These are phyloP conservation scores for Sinelater perroti DNA, from an alignment of 2,888 invertebrate species.

Conservation along the genomic window DNA sequence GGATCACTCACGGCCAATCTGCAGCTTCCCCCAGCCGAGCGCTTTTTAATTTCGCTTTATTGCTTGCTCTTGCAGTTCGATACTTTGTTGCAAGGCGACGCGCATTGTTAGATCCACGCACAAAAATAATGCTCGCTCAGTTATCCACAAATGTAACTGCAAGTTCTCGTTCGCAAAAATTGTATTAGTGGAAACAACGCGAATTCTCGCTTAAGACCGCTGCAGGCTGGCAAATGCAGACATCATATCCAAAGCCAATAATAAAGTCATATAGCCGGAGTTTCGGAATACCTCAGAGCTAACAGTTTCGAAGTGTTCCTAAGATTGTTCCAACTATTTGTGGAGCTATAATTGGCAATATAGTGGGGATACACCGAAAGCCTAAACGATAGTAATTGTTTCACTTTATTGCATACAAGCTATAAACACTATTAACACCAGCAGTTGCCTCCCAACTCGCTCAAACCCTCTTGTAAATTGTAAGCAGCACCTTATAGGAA, in stretches of 20 bases:
- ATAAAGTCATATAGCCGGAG: constrained; percentile 44
- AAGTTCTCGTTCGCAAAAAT: no score
- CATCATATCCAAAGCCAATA: constrained; percentile 46
- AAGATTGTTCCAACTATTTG: constrained; percentile 60
- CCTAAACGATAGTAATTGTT: constrained; percentile 59
- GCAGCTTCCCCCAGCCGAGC: constrained; percentile 19
- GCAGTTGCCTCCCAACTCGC: constrained; percentile 49
- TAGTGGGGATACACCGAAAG: constrained; percentile 58
- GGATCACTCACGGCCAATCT: constrained; percentile 47
- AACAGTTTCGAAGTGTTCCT: constrained; percentile 54
- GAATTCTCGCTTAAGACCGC: constrained; percentile 2
- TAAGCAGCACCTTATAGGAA: constrained; percentile 19
- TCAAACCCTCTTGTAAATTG: constrained; percentile 20
- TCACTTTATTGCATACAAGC: constrained; percentile 57
- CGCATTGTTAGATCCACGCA: no score
- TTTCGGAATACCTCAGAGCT: constrained; percentile 37
- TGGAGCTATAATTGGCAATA: constrained; percentile 48
- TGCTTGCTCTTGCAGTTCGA: background rate
- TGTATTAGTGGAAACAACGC: no score
- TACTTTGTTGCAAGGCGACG: no score
- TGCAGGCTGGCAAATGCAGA: constrained; percentile 39
- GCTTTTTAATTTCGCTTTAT: constrained; percentile 19
- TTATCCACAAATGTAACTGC: no score
- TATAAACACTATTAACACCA: constrained; percentile 59
- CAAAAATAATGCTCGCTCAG: no score